Evolutionary conservation across 30 jellyfish, hydroid and myxozoan species (phyloP).

Genomic region (Aurelia aurita complex sp. Pacific): DNA sequence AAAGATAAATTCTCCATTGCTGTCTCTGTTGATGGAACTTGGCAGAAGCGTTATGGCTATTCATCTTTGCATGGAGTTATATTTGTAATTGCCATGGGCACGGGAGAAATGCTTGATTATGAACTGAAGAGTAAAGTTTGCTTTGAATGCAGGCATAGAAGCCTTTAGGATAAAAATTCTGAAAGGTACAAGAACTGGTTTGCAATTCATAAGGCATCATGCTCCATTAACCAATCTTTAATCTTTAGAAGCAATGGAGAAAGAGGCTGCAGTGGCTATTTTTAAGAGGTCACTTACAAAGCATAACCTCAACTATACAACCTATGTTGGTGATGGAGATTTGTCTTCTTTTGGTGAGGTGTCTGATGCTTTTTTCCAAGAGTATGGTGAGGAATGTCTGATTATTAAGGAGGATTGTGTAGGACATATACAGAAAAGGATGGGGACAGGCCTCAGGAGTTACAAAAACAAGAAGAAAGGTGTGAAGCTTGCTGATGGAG

Average conservation of each 20-base stretch:
- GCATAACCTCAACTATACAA: no score
- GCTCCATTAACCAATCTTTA: slow-evolving; percentile 43
- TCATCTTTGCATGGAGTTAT: slow-evolving; percentile 43
- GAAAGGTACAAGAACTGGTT: slow-evolving; percentile 18
- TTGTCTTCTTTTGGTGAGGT: slow-evolving; percentile 36
- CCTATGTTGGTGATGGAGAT: slow-evolving; percentile 65
- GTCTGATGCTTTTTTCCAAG: slow-evolving; percentile 8
- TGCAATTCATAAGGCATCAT: slow-evolving; percentile 14
- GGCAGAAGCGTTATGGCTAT: no score
- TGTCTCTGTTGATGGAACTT: slow-evolving; percentile 49
- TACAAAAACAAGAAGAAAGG: no score
- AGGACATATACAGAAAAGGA: slow-evolving; percentile 55
- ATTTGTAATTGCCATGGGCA: slow-evolving; percentile 36
- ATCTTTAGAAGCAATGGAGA: slow-evolving; percentile 49
- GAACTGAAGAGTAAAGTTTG: slow-evolving; percentile 28
- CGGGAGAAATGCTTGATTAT: slow-evolving; percentile 51
- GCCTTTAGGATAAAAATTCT: slow-evolving; percentile 5
- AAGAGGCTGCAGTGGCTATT: slow-evolving; percentile 35
- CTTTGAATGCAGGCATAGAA: slow-evolving; percentile 30
- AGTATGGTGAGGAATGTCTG: slow-evolving; percentile 28
- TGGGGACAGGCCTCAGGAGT: no score
- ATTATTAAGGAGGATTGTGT: slow-evolving; percentile 54
- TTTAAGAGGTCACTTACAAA: slow-evolving; percentile 41
- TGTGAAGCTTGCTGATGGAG: slow-evolving; percentile 41
- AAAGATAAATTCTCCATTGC: slow-evolving; percentile 13